Conservation (phyloP, 2,113 vertebrate genomes). For the Lycaon pictus region DNA sequence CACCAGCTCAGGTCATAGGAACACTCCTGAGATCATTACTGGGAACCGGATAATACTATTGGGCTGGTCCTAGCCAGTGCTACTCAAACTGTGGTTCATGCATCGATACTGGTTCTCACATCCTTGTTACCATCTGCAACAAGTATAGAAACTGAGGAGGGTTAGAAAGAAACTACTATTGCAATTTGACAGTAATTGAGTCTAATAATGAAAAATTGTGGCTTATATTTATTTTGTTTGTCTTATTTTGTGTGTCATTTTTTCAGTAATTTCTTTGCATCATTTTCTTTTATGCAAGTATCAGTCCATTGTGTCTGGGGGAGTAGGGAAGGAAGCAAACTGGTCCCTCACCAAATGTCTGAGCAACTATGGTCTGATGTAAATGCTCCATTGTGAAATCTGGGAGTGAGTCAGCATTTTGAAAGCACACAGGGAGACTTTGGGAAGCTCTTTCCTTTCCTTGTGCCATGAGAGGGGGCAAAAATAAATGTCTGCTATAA, state of each 20-base stretch:
- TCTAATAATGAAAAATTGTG: neutral
- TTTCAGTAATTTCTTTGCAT: neutral
- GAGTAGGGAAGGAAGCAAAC: neutral
- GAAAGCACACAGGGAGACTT: neutral
- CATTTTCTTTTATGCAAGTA: neutral
- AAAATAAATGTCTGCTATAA: neutral
- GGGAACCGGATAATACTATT: neutral
- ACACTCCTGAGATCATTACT: neutral
- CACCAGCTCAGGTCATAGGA: conserved; percentile 1
- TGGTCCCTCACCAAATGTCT: neutral
- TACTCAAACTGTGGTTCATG: neutral
- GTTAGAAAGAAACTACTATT: neutral
- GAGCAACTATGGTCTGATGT: neutral
- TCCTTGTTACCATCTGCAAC: neutral
- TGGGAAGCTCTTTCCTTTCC: neutral
- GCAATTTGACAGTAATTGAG: neutral
- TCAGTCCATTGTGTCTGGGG: neutral
- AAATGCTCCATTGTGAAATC: neutral
- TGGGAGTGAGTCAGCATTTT: neutral
- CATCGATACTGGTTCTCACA: neutral
- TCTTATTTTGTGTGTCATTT: neutral
- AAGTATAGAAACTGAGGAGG: neutral
- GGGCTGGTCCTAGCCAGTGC: neutral
- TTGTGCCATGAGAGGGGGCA: neutral
- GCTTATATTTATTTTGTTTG: neutral